Evolutionary conservation across 2,797 vertebrate species (phyloP).

Genomic region (Denticeps clupeoides): DNA sequence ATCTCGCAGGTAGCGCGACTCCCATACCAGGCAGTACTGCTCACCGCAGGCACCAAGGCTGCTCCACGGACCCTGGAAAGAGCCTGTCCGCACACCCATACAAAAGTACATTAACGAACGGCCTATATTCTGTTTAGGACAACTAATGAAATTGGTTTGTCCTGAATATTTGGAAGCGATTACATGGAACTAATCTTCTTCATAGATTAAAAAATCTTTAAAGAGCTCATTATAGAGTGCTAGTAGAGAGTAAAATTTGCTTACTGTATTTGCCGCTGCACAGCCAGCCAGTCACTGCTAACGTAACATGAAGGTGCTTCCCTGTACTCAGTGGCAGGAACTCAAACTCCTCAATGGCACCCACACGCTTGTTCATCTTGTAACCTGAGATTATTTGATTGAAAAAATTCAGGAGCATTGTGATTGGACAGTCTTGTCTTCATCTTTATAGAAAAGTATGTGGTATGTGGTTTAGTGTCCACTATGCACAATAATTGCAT

Average conservation of each 20-base stretch:
- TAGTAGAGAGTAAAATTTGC: constrained; percentile 23
- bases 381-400: constrained; percentile 76
- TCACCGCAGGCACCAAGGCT: constrained; percentile 72
- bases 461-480: no score
- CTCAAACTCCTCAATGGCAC: constrained; percentile 91
- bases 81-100: constrained; percentile 52
- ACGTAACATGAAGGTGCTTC: constrained; percentile 80
- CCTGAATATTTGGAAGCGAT: no score
- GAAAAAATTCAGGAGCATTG: no score
- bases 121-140: no score
- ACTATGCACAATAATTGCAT: no score
- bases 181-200: no score
- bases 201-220: no score
- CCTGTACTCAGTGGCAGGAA: constrained; percentile 82
- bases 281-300: constrained; percentile 91
- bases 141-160: no score
- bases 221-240: no score
- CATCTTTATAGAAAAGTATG: no score
- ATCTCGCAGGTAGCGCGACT: constrained; percentile 85
- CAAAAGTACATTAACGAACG: no score
- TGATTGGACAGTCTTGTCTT: no score
- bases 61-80: constrained; percentile 81
- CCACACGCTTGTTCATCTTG: constrained; percentile 97
- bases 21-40: constrained; percentile 94
- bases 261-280: constrained; percentile 87